Evolutionary conservation across 2,113 vertebrate genomes (phyloP), one percentile per base, ranked within the genome.

Genomic region (Cromileptes altivelis): DNA sequence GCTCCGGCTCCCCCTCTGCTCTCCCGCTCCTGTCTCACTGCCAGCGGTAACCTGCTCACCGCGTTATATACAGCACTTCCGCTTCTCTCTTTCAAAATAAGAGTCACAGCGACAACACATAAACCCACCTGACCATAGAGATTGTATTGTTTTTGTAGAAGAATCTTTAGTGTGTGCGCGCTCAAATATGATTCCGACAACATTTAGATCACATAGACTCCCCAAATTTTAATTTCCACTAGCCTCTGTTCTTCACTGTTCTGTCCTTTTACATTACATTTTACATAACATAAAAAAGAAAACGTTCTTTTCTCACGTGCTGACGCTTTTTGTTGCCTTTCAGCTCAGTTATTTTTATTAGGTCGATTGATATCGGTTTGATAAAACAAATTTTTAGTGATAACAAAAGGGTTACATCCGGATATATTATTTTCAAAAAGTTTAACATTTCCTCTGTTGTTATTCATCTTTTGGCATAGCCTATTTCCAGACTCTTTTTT

Each of bases 61-160:
- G 0, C 1, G 1, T 0, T 3, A 27, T 9, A 52, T 3, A 15
- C 1, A 0, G 0, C 0, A 56, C 57, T 85, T 91, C 82, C 78
- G 47, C 3, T 74, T 40, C 0, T 0, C 0, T 0, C 8, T 82
- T 87, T 91, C 82, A 91, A 58, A 88, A 25, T 90, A 92, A 81
- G 6, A 47, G 53, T 40, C 11, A 8, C 0, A 13, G 17, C 30
- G 4, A 25, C 33, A 37, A 1, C 33, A 37, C 33, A 37, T 37
- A 30, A 30, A 30, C 40, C 40, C 40, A 42, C 40, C 40, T 42
- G 40, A 9, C 40, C 4, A 30, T 30, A 0, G 30, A 30, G 4
- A 30, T 4, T 30, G 4, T 30, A 30, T 30, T 30, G 30, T 30
- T 37, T 37, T 37, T 37, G 33, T 37, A 37, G 33, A 37, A 7